These are phyloP conservation scores for Sabatieria punctata DNA, from an alignment of 2,888 invertebrate species.

Conservation along the genomic window DNA sequence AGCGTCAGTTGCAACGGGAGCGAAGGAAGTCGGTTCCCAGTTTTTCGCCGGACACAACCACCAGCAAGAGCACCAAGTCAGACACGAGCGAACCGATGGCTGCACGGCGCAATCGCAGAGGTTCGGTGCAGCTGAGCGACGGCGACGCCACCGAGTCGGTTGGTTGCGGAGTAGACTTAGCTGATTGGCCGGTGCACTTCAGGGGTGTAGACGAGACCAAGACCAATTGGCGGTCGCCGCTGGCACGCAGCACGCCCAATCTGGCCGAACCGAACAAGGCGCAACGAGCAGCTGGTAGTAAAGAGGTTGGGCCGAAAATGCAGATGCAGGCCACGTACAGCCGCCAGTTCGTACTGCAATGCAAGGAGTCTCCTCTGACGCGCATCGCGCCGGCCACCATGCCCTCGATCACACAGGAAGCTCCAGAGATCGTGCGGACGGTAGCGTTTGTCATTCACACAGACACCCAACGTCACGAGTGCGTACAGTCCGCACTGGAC, in stretches of 20 bases:
- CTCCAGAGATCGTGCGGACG: slow-evolving; percentile 39
- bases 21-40: slow-evolving; percentile 23
- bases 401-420: slow-evolving; percentile 40
- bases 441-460: no score
- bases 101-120: not conserved
- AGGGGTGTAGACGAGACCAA: no score
- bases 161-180: no score
- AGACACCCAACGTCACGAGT: no score
- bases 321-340: slow-evolving; percentile 12
- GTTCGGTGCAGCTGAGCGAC: not conserved
- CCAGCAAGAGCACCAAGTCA: not conserved
- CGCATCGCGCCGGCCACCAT: slow-evolving; percentile 40
- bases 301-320: not conserved
- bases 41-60: not conserved
- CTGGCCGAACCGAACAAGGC: not conserved
- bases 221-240: no score
- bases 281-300: no score
- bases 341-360: slow-evolving; percentile 35
- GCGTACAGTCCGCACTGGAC: no score
- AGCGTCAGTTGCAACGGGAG: slow-evolving; percentile 19
- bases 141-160: not conserved
- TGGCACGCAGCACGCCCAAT: not conserved
- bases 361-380: slow-evolving; percentile 43
- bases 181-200: no score
- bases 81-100: no score